Evolutionary conservation across 2,113 vertebrate genomes (phyloP).

Genomic region (Platichthys stellatus): DNA sequence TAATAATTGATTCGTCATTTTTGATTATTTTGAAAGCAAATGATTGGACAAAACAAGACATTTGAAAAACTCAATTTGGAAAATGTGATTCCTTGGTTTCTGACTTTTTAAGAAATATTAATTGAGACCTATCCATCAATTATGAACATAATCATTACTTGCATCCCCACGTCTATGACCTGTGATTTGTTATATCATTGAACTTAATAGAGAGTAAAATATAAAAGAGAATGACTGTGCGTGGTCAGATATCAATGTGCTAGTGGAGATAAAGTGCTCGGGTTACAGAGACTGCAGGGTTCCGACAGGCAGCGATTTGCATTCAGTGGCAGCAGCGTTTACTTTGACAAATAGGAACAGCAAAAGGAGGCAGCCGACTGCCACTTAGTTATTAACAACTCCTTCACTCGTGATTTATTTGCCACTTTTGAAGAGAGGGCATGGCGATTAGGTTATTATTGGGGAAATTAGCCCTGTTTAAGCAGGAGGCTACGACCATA

Average conservation of each 20-base stretch:
- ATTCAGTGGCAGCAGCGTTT: constrained; percentile 91
- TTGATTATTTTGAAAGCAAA: background rate
- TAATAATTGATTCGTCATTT: too few relatives aligned
- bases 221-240: constrained; percentile 14
- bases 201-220: constrained; percentile 21
- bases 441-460: constrained; percentile 95
- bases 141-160: background rate
- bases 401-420: constrained; percentile 98
- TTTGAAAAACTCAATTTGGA: background rate
- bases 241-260: constrained; percentile 39
- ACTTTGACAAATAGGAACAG: constrained; percentile 97
- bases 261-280: constrained; percentile 66
- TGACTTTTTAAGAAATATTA: background rate
- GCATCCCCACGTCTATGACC: background rate
- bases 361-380: constrained; percentile 91
- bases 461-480: constrained; percentile 97
- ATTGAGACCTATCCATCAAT: background rate
- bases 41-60: background rate
- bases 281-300: constrained; percentile 43
- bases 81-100: background rate
- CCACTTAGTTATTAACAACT: constrained; percentile 99
- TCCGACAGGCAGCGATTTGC: constrained; percentile 83
- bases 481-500: constrained; percentile 90
- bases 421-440: constrained; percentile 89
- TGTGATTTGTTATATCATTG: constrained; percentile 11